Conservation (phyloP, 1,140 invertebrate genomes). For the Drosophila busckii region DNA sequence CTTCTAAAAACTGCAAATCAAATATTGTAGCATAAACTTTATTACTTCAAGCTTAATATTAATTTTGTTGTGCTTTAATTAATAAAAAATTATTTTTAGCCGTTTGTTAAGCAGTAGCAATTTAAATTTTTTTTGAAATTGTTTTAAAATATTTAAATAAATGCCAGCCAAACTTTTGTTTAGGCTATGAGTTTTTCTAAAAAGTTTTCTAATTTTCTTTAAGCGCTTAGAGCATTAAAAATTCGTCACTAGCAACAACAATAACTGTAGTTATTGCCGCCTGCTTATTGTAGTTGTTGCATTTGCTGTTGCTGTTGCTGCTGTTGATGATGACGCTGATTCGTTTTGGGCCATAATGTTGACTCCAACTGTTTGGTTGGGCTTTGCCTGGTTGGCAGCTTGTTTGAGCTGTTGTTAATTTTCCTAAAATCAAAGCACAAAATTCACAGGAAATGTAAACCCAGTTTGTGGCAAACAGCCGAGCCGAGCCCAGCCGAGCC, state of each 20-base stretch:
- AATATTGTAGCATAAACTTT: too few species aligned
- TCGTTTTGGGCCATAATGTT: slow-evolving; percentile 72
- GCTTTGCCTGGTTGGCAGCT: slow-evolving; percentile 32
- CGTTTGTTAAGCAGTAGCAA: too few species aligned
- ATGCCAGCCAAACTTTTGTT: too few species aligned
- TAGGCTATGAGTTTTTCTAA: too few species aligned
- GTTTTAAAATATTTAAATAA: too few species aligned
- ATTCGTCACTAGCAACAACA: not conserved
- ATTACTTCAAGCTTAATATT: too few species aligned
- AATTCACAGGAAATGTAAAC: slow-evolving; percentile 74
- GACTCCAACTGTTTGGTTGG: slow-evolving; percentile 58
- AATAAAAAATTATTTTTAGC: too few species aligned
- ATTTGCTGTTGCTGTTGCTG: slow-evolving; percentile 36
- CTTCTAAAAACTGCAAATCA: not conserved
- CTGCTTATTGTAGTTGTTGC: slow-evolving; percentile 30
- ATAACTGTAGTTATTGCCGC: slow-evolving; percentile 41
- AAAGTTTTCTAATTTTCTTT: not conserved
- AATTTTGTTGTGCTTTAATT: too few species aligned
- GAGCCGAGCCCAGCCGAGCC: too few species aligned
- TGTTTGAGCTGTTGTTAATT: slow-evolving; percentile 76
- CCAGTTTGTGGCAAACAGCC: slow-evolving; percentile 53
- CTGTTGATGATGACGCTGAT: slow-evolving; percentile 69
- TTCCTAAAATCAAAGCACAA: slow-evolving; percentile 75
- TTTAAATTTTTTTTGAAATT: too few species aligned
- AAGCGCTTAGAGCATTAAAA: slow-evolving; percentile 7